Conservation (phyloP, 2,113 vertebrate species). For the Colaptes auratus region DNA sequence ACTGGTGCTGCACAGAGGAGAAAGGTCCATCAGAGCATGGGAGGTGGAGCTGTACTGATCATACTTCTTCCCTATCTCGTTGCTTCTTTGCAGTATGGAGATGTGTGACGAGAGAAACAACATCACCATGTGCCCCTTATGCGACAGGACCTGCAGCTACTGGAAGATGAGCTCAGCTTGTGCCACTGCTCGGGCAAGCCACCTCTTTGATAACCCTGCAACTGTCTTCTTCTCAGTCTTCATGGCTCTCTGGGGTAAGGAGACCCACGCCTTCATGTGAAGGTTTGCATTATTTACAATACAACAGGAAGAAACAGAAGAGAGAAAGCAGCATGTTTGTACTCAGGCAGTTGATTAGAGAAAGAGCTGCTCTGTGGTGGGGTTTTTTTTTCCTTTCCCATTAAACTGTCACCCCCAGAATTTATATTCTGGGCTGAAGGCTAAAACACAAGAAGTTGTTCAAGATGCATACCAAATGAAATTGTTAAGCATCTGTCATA, state of each 20-base stretch:
- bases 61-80: not conserved
- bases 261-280: not conserved
- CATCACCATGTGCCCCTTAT: slow-evolving; percentile 97
- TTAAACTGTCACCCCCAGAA: slow-evolving; percentile 44
- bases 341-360: slow-evolving; percentile 48
- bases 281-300: slow-evolving; percentile 53
- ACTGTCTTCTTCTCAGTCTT: slow-evolving; percentile 98
- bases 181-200: slow-evolving; percentile 93
- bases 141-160: slow-evolving; percentile 93
- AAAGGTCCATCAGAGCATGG: not conserved
- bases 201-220: slow-evolving; percentile 96
- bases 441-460: slow-evolving; percentile 58
- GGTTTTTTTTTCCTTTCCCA: not conserved
- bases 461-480: slow-evolving; percentile 59
- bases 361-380: not conserved
- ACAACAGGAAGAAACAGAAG: slow-evolving; percentile 43
- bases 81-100: slow-evolving; percentile 86
- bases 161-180: slow-evolving; percentile 93
- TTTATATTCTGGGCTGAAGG: slow-evolving; percentile 63
- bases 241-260: slow-evolving; percentile 97
- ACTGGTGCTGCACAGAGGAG: not conserved
- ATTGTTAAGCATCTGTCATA: slow-evolving; percentile 68
- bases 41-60: not conserved
- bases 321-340: slow-evolving; percentile 49
- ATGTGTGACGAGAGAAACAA: slow-evolving; percentile 93